Percentiles rank a stretch among this genome's conserved stretches.
Evolutionary conservation across 2,797 vertebrate species (phyloP).

Genomic region (Tarsius wallacei): DNA sequence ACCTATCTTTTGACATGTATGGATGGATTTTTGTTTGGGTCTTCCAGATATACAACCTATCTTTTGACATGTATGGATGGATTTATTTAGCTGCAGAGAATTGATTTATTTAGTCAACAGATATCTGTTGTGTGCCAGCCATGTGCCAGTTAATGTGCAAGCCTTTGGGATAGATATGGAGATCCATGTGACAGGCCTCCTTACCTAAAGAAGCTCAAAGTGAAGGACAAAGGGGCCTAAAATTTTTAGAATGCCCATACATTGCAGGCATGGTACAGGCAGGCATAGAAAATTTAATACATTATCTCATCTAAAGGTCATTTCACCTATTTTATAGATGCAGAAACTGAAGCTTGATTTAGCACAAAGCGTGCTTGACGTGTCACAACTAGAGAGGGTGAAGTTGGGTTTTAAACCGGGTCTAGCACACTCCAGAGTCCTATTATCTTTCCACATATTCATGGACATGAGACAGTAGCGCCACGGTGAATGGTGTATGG

Average conservation of each 20-base stretch:
- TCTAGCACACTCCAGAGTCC: background rate
- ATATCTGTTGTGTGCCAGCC: background rate
- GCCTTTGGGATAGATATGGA: background rate
- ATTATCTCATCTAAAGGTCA: background rate
- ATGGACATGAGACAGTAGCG: background rate
- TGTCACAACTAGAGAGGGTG: background rate
- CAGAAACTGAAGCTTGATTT: background rate
- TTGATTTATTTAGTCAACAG: background rate
- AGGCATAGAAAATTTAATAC: background rate
- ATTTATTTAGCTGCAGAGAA: background rate
- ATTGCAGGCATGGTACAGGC: background rate
- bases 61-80: background rate
- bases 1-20: background rate
- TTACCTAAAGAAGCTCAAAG: conserved; percentile 31
- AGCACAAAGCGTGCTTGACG: background rate
- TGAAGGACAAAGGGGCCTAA: background rate
- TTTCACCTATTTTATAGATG: background rate
- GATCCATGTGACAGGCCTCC: background rate
- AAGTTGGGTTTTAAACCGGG: background rate
- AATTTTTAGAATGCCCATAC: background rate
- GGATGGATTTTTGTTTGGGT: background rate
- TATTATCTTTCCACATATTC: background rate
- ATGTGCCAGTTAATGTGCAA: background rate
- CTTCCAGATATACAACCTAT: background rate
- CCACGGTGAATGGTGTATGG: background rate